Evolutionary conservation across 1,140 invertebrate species (phyloP).

Genomic region (Oscheius sp.): DNA sequence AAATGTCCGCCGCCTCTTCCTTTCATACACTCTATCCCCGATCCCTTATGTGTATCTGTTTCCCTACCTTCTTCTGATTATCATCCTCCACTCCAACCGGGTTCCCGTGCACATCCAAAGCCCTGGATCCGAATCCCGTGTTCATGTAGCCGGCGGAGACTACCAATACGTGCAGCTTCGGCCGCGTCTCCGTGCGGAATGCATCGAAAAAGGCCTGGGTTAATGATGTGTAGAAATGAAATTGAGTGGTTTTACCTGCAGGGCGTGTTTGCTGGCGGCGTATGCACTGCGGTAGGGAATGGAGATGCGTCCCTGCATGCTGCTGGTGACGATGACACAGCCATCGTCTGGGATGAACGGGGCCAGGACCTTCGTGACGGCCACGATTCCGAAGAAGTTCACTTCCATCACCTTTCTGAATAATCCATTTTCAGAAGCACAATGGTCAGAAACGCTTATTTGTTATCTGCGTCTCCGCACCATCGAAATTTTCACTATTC

Average conservation of each 20-base stretch:
- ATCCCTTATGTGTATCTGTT: too few relatives aligned
- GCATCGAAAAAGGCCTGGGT: constrained; percentile 62
- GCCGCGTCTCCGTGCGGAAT: constrained; percentile 62
- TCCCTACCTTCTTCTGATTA: constrained; percentile 48
- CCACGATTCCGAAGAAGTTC: constrained; percentile 89
- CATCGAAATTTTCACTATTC: too few relatives aligned
- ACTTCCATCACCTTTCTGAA: constrained; percentile 78
- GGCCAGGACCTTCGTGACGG: constrained; percentile 82
- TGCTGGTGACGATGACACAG: constrained; percentile 83
- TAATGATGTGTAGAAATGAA: constrained; percentile 14
- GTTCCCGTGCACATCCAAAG: constrained; percentile 44
- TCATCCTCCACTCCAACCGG: constrained; percentile 49
- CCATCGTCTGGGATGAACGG: constrained; percentile 73
- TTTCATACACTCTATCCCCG: too few relatives aligned
- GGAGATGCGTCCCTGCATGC: constrained; percentile 77
- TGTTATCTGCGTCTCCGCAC: neutral
- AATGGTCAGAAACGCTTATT: neutral
- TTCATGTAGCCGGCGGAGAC: constrained; percentile 57
- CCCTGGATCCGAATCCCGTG: constrained; percentile 53
- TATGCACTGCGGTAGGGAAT: constrained; percentile 73
- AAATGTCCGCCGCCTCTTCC: too few relatives aligned
- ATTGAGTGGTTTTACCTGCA: constrained; percentile 62
- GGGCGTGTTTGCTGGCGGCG: constrained; percentile 87
- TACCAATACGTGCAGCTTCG: constrained; percentile 49
- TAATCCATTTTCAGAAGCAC: neutral